A percentile compares a stretch with the other conserved stretches of the same genome.
phyloP scores from a whole-genome alignment of 2,797 vertebrate genomes.

The Spinus pinus region DNA sequence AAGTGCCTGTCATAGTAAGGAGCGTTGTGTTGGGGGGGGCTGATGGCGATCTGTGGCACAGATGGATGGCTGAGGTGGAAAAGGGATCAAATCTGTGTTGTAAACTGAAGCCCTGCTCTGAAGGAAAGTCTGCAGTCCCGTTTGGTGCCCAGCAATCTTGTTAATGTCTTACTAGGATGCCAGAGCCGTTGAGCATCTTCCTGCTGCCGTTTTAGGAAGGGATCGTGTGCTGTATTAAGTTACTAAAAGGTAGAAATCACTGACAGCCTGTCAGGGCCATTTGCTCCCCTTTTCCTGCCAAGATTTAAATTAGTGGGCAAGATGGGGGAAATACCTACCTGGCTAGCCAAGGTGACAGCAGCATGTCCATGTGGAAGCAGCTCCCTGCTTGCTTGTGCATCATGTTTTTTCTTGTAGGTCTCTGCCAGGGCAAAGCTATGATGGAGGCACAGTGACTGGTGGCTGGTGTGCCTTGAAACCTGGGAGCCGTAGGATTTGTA shows the following conservation, averaged over 20 bases:
- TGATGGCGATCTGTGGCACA: neutral
- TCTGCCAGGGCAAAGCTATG: neutral
- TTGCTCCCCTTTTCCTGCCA: neutral
- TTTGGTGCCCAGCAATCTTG: constrained; percentile 28
- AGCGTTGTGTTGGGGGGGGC: neutral
- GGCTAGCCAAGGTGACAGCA: neutral
- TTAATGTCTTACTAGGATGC: constrained; percentile 43
- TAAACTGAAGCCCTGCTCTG: neutral
- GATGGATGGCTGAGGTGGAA: neutral
- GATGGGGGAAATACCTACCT: neutral
- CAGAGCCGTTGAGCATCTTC: neutral
- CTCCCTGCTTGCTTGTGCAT: accelerated
- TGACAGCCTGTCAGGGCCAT: neutral
- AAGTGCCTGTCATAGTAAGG: neutral
- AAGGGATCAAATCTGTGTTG: neutral
- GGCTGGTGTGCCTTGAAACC: neutral
- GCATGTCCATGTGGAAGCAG: accelerated
- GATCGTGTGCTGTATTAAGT: neutral
- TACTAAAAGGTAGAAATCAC: neutral
- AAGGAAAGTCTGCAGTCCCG: neutral
- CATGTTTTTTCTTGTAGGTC: neutral
- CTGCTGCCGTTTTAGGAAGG: neutral
- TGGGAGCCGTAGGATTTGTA: neutral
- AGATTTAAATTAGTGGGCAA: neutral
- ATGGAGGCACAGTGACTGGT: accelerated